phyloP scores from a whole-genome alignment of 2,888 invertebrate genomes.

The Drosophila fungiperda region DNA sequence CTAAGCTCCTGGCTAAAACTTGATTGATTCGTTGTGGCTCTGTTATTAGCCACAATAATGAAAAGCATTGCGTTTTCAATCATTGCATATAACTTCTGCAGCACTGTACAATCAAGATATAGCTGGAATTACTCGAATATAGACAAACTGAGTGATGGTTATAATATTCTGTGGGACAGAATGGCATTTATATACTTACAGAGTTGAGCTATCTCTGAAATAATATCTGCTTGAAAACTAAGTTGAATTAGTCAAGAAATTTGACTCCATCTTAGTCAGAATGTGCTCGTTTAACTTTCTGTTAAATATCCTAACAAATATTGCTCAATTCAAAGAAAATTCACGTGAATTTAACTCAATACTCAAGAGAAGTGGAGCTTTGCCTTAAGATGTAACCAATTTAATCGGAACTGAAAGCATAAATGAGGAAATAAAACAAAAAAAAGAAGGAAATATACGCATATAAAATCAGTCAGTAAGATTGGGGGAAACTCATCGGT shows the following conservation, averaged over 20 bases:
- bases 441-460: neutral
- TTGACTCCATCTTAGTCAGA: neutral
- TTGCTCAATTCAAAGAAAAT: neutral
- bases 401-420: neutral
- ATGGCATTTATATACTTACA: neutral
- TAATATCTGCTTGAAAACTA: neutral
- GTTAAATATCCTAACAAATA: neutral
- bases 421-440: neutral
- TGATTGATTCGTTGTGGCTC: conserved; percentile 53
- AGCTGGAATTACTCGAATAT: neutral
- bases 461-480: too few species aligned
- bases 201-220: neutral
- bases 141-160: neutral
- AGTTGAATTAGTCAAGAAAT: neutral
- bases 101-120: neutral
- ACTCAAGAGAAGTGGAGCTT: too few species aligned
- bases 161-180: neutral
- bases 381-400: neutral
- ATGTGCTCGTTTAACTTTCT: neutral
- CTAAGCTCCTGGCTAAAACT: conserved; percentile 13
- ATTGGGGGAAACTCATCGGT: conserved; percentile 39
- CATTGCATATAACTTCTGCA: neutral
- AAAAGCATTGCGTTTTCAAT: conserved; percentile 13
- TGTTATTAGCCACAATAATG: conserved; percentile 58
- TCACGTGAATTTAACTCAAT: neutral